These are phyloP conservation scores for Meganola albula DNA, from an alignment of 2,888 invertebrate species.

Conservation along the genomic window DNA sequence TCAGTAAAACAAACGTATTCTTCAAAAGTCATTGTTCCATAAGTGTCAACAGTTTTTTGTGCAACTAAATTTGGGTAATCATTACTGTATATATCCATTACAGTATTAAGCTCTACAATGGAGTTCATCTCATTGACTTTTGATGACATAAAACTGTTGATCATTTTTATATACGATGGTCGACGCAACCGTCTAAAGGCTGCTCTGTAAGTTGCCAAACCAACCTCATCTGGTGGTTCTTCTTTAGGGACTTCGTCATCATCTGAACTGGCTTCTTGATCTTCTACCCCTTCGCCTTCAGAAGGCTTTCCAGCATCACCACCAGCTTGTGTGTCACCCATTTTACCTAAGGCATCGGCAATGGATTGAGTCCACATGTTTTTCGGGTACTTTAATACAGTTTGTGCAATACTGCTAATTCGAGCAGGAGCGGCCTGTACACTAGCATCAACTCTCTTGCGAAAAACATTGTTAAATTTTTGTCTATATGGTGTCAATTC, in stretches of 20 bases:
- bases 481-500: slow-evolving; percentile 79
- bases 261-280: slow-evolving; percentile 24
- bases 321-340: slow-evolving; percentile 42
- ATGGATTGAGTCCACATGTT: slow-evolving; percentile 84
- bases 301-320: slow-evolving; percentile 39
- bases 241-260: slow-evolving; percentile 31
- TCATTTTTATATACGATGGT: slow-evolving; percentile 52
- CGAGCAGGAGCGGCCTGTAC: slow-evolving; percentile 77
- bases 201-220: slow-evolving; percentile 44
- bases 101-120: slow-evolving; percentile 63
- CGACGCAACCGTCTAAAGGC: slow-evolving; percentile 54
- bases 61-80: slow-evolving; percentile 76
- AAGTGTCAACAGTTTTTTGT: slow-evolving; percentile 44
- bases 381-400: slow-evolving; percentile 80
- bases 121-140: slow-evolving; percentile 49
- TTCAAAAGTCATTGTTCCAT: slow-evolving; percentile 56
- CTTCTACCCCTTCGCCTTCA: slow-evolving; percentile 22
- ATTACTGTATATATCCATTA: slow-evolving; percentile 79
- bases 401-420: slow-evolving; percentile 78
- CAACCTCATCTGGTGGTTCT: slow-evolving; percentile 47
- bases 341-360: slow-evolving; percentile 50
- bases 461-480: slow-evolving; percentile 75
- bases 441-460: slow-evolving; percentile 75
- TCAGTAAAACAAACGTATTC: slow-evolving; percentile 82
- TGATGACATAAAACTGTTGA: slow-evolving; percentile 45